Evolutionary conservation across 2,797 vertebrate genomes (phyloP).

Genomic region (Neoniphon sammara): DNA sequence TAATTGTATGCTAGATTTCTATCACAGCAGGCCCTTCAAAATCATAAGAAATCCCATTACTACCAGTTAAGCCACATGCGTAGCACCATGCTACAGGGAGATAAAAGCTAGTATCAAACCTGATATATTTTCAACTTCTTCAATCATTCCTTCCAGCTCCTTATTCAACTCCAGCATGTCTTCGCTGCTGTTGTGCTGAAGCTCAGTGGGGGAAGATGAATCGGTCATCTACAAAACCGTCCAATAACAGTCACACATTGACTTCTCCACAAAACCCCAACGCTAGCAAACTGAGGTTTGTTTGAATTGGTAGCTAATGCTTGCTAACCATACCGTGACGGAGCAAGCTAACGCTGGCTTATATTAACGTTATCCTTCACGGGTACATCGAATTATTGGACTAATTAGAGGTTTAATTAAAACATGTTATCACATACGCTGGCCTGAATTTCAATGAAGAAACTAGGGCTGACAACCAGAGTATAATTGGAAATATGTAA

Average conservation of each 20-base stretch:
- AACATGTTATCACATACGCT: background rate
- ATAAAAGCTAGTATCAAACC: slow-evolving; percentile 50
- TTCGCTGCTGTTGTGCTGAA: slow-evolving; percentile 5
- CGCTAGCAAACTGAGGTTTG: no score
- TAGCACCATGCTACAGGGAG: background rate
- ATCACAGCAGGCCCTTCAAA: background rate
- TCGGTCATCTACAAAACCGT: slow-evolving; percentile 73
- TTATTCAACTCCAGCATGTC: slow-evolving; percentile 63
- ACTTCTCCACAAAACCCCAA: background rate
- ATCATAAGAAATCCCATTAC: no score
- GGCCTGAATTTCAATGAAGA: background rate
- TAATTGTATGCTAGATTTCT: background rate
- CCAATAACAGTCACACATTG: background rate
- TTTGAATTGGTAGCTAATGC: background rate
- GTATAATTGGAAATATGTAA: background rate
- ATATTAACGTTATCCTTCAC: background rate
- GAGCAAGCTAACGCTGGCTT: background rate
- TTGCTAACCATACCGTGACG: background rate
- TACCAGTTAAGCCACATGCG: no score
- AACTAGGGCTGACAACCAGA: background rate
- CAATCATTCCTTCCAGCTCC: slow-evolving; percentile 76
- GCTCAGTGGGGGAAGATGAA: background rate
- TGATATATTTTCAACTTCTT: slow-evolving; percentile 75
- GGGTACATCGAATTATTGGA: background rate
- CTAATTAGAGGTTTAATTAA: background rate